A percentile compares a stretch with the other conserved stretches of the same genome.
Conservation (phyloP, 1,140 invertebrate species). For the Drosophila busckii region DNA sequence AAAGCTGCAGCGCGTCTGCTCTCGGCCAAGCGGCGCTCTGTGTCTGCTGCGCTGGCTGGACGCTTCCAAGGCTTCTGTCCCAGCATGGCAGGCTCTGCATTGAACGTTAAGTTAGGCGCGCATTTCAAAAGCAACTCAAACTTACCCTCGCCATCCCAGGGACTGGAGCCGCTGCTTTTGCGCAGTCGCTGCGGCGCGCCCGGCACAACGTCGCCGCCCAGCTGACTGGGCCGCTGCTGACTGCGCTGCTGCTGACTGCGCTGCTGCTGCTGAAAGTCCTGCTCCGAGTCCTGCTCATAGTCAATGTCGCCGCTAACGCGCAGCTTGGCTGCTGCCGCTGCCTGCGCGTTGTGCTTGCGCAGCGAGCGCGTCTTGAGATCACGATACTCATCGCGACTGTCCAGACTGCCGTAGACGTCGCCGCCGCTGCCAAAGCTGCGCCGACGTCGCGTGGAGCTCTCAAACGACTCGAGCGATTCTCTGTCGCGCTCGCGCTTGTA, state of each 20-base stretch:
- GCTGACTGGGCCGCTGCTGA: conserved; percentile 64
- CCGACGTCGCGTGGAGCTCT: conserved; percentile 59
- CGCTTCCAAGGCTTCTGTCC: conserved; percentile 82
- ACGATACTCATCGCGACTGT: conserved; percentile 70
- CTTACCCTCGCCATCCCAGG: conserved; percentile 81
- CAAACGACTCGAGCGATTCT: conserved; percentile 73
- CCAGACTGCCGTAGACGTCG: conserved; percentile 74
- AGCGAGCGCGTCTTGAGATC: conserved; percentile 64
- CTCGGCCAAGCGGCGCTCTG: conserved; percentile 80
- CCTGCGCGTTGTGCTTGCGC: conserved; percentile 62
- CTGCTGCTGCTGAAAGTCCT: conserved; percentile 66
- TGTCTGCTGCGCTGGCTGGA: conserved; percentile 82
- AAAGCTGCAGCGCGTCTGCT: conserved; percentile 68
- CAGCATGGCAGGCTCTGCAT: conserved; percentile 77
- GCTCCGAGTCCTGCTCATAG: conserved; percentile 76
- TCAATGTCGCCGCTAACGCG: conserved; percentile 69
- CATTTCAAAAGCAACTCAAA: too few species aligned
- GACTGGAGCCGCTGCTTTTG: conserved; percentile 80
- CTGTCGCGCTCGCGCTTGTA: conserved; percentile 53
- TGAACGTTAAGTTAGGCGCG: too few species aligned
- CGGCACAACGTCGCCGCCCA: conserved; percentile 36
- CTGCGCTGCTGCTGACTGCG: conserved; percentile 65
- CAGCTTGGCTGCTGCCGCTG: conserved; percentile 54
- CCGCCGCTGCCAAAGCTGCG: conserved; percentile 77
- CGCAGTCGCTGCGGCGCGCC: conserved; percentile 50